phyloP scores from a whole-genome alignment of 2,797 vertebrate genomes.

The Trichosurus vulpecula region DNA sequence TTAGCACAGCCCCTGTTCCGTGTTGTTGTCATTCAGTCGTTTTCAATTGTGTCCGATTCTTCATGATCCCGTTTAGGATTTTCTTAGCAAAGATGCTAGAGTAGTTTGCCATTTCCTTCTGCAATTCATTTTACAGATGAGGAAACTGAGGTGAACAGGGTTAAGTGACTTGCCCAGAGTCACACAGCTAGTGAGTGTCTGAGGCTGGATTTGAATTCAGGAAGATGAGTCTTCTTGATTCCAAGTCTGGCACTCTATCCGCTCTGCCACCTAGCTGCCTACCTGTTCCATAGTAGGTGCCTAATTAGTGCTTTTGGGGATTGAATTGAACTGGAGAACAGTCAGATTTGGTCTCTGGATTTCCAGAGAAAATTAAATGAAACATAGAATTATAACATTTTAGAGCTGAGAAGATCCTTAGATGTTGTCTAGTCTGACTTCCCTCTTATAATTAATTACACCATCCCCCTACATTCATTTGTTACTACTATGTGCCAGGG shows the following conservation, averaged over 20 bases:
- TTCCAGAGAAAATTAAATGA: background rate
- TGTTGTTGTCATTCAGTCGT: no score
- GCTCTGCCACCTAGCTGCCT: background rate
- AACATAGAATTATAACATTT: background rate
- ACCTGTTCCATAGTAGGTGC: background rate
- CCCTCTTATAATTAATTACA: background rate
- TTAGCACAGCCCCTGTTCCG: background rate
- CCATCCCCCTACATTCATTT: background rate
- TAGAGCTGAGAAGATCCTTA: background rate
- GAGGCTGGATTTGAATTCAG: no score
- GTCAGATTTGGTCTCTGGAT: background rate
- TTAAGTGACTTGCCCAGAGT: no score
- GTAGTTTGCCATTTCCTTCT: no score
- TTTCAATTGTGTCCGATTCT: no score
- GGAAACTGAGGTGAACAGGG: no score
- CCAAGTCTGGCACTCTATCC: no score
- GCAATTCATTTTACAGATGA: no score
- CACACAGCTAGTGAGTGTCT: no score
- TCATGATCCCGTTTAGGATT: no score
- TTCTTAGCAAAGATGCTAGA: no score
- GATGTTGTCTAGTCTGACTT: background rate
- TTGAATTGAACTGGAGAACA: background rate
- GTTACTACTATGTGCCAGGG: background rate
- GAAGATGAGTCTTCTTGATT: no score
- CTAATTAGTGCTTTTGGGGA: background rate